phyloP scores from a whole-genome alignment of 2,113 vertebrate genomes.

The Ginglymostoma cirratum region DNA sequence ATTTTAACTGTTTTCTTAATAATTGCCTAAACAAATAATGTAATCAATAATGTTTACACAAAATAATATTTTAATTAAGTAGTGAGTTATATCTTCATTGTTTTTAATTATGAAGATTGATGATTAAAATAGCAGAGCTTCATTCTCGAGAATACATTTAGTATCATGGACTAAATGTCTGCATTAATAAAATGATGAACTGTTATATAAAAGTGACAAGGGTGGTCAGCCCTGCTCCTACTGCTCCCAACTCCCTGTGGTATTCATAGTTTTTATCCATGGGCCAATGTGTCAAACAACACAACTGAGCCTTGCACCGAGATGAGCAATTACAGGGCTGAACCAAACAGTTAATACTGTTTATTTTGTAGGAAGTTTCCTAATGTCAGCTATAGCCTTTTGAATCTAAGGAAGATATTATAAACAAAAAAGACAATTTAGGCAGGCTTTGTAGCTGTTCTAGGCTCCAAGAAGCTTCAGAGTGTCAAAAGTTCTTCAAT shows the following conservation, averaged over 20 bases:
- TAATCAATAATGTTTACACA: background rate
- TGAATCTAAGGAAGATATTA: background rate
- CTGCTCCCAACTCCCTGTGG: background rate
- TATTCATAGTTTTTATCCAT: background rate
- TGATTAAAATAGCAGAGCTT: background rate
- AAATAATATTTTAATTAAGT: conserved; percentile 7
- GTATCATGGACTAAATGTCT: background rate
- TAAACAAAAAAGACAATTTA: background rate
- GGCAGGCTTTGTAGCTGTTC: background rate
- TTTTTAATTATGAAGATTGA: background rate
- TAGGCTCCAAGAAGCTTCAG: background rate
- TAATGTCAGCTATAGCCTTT: background rate
- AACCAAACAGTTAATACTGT: background rate
- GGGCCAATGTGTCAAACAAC: background rate
- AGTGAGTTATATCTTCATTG: background rate
- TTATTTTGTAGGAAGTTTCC: background rate
- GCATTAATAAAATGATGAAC: background rate
- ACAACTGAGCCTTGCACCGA: background rate
- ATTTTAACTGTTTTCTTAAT: background rate
- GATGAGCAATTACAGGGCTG: background rate
- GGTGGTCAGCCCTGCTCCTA: background rate
- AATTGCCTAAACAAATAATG: background rate
- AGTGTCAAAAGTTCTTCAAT: background rate
- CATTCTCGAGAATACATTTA: background rate
- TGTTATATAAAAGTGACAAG: background rate